Percentiles rank a stretch among this genome's conserved stretches.
phyloP scores from a whole-genome alignment of 2,113 vertebrate species.

The Myocastor coypus region DNA sequence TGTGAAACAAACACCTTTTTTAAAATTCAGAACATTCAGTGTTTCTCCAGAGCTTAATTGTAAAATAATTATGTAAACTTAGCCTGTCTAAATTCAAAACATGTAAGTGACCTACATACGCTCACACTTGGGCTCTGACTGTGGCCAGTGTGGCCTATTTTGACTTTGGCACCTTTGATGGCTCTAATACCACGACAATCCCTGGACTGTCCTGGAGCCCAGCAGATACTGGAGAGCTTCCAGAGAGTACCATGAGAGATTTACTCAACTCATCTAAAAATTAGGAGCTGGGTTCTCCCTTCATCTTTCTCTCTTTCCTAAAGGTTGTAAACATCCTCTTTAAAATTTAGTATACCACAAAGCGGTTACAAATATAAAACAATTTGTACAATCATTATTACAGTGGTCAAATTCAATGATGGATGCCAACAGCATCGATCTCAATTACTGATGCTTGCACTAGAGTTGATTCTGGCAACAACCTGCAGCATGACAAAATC shows the following conservation, averaged over 20 bases:
- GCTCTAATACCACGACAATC: constrained; percentile 20
- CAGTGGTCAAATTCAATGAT: background rate
- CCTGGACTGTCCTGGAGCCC: constrained; percentile 37
- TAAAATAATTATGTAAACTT: constrained; percentile 19
- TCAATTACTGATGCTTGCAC: background rate
- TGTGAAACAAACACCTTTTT: background rate
- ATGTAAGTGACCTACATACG: constrained; percentile 70
- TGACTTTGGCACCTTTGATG: constrained; percentile 64
- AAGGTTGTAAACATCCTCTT: background rate
- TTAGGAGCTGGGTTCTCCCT: background rate
- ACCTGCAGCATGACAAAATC: background rate
- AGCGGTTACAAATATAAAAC: background rate
- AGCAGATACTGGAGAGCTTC: background rate
- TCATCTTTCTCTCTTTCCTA: background rate
- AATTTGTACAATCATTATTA: background rate
- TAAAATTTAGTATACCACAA: background rate
- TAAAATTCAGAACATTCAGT: background rate
- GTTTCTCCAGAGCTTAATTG: constrained; percentile 15
- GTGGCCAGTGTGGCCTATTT: constrained; percentile 18
- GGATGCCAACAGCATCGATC: background rate
- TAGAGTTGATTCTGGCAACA: no score
- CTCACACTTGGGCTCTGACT: constrained; percentile 31
- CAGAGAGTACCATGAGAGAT: constrained; percentile 1
- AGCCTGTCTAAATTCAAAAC: constrained; percentile 67
- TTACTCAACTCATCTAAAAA: constrained; percentile 14